Conservation (phyloP, 2,113 vertebrate species). For the Charadrius vociferus region DNA sequence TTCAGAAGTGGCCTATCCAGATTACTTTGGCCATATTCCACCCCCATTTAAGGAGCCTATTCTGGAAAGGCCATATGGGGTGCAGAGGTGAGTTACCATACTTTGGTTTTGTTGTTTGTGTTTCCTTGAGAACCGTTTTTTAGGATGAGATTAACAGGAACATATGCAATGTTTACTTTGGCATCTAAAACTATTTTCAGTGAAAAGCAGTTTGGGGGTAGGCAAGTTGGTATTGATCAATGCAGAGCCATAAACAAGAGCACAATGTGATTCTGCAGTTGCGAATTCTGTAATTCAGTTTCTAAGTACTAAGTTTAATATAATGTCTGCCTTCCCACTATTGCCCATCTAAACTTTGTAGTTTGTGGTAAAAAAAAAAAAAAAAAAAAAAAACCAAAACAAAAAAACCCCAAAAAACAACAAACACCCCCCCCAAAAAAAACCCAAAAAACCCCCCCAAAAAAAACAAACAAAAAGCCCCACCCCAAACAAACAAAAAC, state of each 20-base stretch:
- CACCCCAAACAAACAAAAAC: too few relatives aligned
- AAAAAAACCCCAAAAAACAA: background rate
- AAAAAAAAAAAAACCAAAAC: background rate
- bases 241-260: background rate
- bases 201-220: background rate
- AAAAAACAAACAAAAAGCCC: too few relatives aligned
- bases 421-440: background rate
- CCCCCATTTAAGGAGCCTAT: conserved; percentile 90
- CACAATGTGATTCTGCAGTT: background rate
- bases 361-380: background rate
- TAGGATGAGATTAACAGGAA: background rate
- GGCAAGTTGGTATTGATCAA: background rate
- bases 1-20: conserved; percentile 95
- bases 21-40: conserved; percentile 96
- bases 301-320: background rate
- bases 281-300: background rate
- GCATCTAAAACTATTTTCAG: background rate
- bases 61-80: conserved; percentile 92
- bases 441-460: too few relatives aligned
- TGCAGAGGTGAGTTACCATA: conserved; percentile 87
- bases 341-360: background rate
- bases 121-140: background rate
- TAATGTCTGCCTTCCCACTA: background rate
- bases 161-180: background rate
- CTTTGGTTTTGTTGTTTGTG: background rate